Conservation (phyloP, 2,113 vertebrate genomes). For the Laticauda colubrina region DNA sequence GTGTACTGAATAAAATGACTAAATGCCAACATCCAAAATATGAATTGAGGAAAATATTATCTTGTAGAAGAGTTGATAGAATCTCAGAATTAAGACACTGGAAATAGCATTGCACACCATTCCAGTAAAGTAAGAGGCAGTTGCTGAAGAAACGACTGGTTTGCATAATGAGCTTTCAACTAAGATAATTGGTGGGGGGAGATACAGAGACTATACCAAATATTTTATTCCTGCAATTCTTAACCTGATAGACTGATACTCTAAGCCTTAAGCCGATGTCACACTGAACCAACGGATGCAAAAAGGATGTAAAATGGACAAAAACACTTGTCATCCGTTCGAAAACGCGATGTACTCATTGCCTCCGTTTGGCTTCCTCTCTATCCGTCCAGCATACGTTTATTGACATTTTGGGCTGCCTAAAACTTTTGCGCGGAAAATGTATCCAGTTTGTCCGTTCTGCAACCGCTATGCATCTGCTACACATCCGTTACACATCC, state of each 20-base stretch:
- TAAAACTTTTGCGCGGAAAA: too few species aligned
- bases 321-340: too few species aligned
- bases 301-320: too few species aligned
- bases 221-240: neutral
- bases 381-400: too few species aligned
- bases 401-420: too few species aligned
- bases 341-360: too few species aligned
- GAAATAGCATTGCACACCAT: neutral
- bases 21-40: neutral
- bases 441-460: too few species aligned
- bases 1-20: neutral
- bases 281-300: too few species aligned
- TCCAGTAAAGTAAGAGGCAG: neutral
- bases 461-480: too few species aligned
- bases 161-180: neutral
- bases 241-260: neutral
- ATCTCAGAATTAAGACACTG: neutral
- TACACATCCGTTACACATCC: too few species aligned
- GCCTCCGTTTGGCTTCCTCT: too few species aligned
- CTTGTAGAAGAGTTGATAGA: neutral
- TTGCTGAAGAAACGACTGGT: neutral
- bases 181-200: neutral
- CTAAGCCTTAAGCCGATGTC: too few species aligned
- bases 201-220: neutral
- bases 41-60: neutral